Conservation (phyloP, 2,797 vertebrate species). For the Acanthurus leucopareius region DNA sequence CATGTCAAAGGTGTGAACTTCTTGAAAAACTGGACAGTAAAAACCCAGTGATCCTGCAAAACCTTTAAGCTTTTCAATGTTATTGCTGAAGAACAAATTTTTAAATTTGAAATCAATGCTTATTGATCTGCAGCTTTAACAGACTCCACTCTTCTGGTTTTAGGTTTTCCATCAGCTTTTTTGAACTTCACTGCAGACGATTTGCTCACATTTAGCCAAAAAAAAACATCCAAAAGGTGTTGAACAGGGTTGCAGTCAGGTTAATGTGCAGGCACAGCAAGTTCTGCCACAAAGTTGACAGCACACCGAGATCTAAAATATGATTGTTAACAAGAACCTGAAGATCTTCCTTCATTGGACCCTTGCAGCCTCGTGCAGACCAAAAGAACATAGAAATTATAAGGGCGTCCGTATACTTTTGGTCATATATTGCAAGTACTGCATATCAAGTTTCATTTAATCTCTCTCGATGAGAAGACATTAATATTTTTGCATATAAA, state of each 20-base stretch:
- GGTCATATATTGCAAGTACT: neutral
- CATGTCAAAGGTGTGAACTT: neutral
- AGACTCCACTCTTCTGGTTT: neutral
- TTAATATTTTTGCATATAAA: neutral
- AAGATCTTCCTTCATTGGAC: conserved; percentile 7
- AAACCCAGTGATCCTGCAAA: neutral
- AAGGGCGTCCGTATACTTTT: neutral
- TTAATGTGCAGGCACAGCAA: neutral
- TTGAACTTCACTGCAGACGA: too few species aligned
- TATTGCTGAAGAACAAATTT: neutral
- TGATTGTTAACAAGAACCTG: neutral
- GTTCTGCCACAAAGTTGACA: too few species aligned
- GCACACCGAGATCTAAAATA: conserved; percentile 3
- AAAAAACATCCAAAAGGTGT: neutral
- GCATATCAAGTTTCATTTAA: neutral
- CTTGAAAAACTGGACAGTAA: neutral
- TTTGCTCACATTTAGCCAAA: too few species aligned
- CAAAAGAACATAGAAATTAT: neutral
- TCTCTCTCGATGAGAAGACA: neutral
- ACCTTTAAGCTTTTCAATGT: neutral
- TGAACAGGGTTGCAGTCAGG: neutral
- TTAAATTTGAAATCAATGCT: neutral
- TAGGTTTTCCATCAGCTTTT: too few species aligned
- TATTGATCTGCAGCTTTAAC: conserved; percentile 25
- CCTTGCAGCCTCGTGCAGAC: neutral